Conservation (phyloP, 2,888 invertebrate genomes). For the Eupithecia vulgata region DNA sequence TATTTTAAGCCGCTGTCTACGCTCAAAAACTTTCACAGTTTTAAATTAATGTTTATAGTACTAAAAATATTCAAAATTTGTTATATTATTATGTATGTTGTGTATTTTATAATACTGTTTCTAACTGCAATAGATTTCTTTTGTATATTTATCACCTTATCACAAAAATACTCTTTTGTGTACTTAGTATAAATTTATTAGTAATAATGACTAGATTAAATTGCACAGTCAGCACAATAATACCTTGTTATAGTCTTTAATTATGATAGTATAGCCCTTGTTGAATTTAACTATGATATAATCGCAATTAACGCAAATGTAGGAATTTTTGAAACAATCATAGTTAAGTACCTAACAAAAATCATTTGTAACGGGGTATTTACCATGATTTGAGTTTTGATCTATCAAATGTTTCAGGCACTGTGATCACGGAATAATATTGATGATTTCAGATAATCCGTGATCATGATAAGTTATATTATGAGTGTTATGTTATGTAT, state of each 20-base stretch:
- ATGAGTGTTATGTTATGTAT: too few species aligned
- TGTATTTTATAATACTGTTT: slow-evolving; percentile 31
- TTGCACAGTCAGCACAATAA: slow-evolving; percentile 75
- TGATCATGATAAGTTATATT: too few species aligned
- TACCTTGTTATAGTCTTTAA: slow-evolving; percentile 55
- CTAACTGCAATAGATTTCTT: slow-evolving; percentile 27
- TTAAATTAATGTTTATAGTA: slow-evolving; percentile 11
- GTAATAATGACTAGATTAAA: slow-evolving; percentile 46
- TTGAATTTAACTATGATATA: slow-evolving; percentile 46
- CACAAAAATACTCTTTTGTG: slow-evolving; percentile 60
- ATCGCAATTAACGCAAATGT: slow-evolving; percentile 46
- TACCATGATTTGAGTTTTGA: too few species aligned
- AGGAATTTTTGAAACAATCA: too few species aligned
- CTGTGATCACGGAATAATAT: too few species aligned
- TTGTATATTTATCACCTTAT: slow-evolving; percentile 52
- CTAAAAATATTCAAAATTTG: slow-evolving; percentile 21
- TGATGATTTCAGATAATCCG: too few species aligned
- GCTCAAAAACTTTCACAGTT: slow-evolving; percentile 26
- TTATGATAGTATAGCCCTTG: slow-evolving; percentile 45
- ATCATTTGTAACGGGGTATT: too few species aligned
- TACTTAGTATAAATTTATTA: slow-evolving; percentile 58
- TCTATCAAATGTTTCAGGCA: too few species aligned
- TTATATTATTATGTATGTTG: slow-evolving; percentile 24
- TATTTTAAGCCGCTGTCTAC: slow-evolving; percentile 27
- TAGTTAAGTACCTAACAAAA: too few species aligned